These are phyloP conservation scores for Pyrrhura leucotis DNA, from an alignment of 2,797 vertebrate species.

Conservation along the genomic window DNA sequence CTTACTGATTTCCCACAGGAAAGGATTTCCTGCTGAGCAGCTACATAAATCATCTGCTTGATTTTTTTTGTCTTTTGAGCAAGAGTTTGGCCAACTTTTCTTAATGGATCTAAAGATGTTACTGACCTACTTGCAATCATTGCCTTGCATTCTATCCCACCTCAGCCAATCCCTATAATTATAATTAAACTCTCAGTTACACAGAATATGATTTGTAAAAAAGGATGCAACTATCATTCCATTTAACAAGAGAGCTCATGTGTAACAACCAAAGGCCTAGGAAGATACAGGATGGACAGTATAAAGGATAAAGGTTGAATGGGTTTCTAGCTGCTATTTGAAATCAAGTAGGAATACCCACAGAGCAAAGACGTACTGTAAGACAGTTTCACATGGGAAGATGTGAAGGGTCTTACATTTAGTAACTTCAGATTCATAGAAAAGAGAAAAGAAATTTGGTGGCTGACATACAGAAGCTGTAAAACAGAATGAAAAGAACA, in stretches of 20 bases:
- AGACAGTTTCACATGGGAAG: neutral
- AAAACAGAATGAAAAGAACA: neutral
- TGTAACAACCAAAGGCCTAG: fast-evolving
- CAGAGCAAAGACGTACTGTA: neutral
- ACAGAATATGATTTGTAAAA: neutral
- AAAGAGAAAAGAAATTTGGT: neutral
- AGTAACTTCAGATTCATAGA: neutral
- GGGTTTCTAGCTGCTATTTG: neutral
- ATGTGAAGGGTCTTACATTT: neutral
- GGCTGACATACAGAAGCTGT: neutral
- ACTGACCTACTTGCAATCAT: neutral
- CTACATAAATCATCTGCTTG: neutral
- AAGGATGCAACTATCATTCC: neutral
- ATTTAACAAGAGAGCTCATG: neutral
- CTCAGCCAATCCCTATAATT: neutral
- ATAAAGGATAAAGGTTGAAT: neutral
- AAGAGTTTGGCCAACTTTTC: neutral
- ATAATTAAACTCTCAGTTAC: neutral
- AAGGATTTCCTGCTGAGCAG: neutral
- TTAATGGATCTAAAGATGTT: neutral
- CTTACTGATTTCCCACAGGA: neutral
- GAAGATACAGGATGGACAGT: neutral
- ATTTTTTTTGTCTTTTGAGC: neutral
- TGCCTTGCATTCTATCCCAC: neutral
- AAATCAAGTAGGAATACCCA: neutral